Conservation (phyloP, 2,888 invertebrate species). For the Cephus spinipes region DNA sequence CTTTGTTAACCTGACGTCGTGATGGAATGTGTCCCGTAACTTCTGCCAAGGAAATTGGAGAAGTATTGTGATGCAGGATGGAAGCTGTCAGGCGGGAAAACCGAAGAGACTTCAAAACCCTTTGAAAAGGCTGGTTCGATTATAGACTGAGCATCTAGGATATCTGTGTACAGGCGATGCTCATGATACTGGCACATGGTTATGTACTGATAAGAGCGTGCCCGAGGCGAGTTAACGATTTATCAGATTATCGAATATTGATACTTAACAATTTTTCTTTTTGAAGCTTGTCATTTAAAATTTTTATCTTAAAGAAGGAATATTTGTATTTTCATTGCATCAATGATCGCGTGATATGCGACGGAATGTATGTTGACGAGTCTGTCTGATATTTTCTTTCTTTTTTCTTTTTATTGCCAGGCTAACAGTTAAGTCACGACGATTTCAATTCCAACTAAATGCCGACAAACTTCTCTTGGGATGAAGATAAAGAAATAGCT, state of each 20-base stretch:
- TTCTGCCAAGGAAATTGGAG: conserved; percentile 54
- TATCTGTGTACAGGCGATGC: not conserved
- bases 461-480: not conserved
- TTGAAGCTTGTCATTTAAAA: not conserved
- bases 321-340: not conserved
- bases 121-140: no score
- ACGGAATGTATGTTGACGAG: no score
- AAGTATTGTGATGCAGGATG: conserved; percentile 54
- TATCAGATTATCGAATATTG: not conserved
- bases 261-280: not conserved
- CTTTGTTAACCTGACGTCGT: conserved; percentile 52
- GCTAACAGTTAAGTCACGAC: not conserved
- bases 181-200: not conserved
- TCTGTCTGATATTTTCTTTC: no score
- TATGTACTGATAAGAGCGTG: not conserved
- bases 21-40: conserved; percentile 55
- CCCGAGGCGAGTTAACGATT: not conserved
- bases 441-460: not conserved
- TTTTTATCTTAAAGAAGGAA: not conserved
- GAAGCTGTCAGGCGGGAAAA: conserved; percentile 41
- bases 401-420: not conserved
- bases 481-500: not conserved
- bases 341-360: not conserved
- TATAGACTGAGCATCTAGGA: no score
- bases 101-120: not conserved